Conservation (phyloP, 2,797 vertebrate species). For the Lerista edwardsae region DNA sequence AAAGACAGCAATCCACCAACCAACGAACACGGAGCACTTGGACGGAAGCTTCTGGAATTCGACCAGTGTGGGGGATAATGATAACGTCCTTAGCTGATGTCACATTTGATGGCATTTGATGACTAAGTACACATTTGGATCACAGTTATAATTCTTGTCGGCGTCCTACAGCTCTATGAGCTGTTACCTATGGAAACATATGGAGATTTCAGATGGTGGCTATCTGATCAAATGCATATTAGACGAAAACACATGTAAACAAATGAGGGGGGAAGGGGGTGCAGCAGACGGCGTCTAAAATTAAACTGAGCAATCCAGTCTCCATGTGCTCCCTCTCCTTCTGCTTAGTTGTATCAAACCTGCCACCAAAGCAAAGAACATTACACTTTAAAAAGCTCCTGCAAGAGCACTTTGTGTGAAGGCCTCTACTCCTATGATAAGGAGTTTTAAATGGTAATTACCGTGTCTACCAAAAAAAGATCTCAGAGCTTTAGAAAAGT, state of each 20-base stretch:
- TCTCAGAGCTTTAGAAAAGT: no score
- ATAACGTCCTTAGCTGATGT: background rate
- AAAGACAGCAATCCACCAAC: background rate
- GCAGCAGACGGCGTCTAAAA: conserved; percentile 23
- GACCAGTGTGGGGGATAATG: background rate
- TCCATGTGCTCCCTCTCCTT: background rate
- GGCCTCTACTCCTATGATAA: background rate
- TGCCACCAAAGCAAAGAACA: background rate
- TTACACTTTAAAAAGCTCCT: background rate
- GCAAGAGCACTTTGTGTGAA: background rate
- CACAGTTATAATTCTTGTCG: background rate
- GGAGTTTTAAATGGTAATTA: background rate
- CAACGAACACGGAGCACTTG: background rate
- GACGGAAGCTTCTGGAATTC: background rate
- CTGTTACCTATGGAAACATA: conserved; percentile 5
- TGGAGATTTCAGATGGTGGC: conserved; percentile 15
- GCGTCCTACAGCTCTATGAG: background rate
- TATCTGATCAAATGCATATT: conserved; percentile 9
- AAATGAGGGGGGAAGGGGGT: background rate
- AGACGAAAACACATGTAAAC: conserved; percentile 26
- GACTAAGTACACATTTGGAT: background rate
- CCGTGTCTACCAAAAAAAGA: background rate
- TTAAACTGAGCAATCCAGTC: background rate
- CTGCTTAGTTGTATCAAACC: background rate
- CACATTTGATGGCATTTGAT: background rate